Evolutionary conservation across 2,113 vertebrate genomes (phyloP).

Genomic region (Takifugu flavidus): DNA sequence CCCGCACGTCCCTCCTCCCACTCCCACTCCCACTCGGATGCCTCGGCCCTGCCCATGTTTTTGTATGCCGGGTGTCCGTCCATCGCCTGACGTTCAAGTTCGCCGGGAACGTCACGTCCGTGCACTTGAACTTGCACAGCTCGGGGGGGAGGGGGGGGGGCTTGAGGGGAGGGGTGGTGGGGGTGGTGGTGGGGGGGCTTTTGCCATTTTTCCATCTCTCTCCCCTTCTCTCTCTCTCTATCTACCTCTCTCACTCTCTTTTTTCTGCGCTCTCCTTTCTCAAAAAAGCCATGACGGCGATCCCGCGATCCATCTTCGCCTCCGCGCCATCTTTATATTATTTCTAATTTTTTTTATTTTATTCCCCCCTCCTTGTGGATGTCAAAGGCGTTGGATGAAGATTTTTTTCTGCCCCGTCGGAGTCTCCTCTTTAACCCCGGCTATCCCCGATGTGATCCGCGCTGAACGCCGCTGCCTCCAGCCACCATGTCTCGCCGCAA

Average conservation of each 20-base stretch:
- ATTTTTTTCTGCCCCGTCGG: conserved; percentile 88
- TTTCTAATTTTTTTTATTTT: conserved; percentile 94
- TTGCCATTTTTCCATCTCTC: conserved; percentile 88
- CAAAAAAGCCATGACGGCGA: conserved; percentile 97
- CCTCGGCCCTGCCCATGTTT: conserved; percentile 95
- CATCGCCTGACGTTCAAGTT: conserved; percentile 99
- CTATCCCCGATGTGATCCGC: conserved; percentile 93
- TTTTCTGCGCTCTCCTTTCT: conserved; percentile 71
- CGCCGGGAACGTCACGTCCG: conserved; percentile 98
- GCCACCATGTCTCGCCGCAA: conserved; percentile 99
- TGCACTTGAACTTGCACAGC: conserved; percentile 98
- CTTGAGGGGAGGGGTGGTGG: conserved; percentile 79
- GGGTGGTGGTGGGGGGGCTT: conserved; percentile 79
- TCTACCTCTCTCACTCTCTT: conserved; percentile 64
- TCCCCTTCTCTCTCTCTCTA: conserved; percentile 78
- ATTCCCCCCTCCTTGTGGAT: conserved; percentile 76
- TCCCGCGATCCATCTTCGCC: conserved; percentile 98
- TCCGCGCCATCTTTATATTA: conserved; percentile 99
- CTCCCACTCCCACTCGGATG: conserved; percentile 78
- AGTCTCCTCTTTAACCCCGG: conserved; percentile 94
- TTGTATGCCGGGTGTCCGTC: conserved; percentile 97
- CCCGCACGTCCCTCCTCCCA: conserved; percentile 85
- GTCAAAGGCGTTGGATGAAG: conserved; percentile 99
- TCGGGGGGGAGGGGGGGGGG: conserved; percentile 85
- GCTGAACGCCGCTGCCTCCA: conserved; percentile 84